Evolutionary conservation across 2,797 vertebrate species (phyloP).

Genomic region (Halcyon smyrnensis): DNA sequence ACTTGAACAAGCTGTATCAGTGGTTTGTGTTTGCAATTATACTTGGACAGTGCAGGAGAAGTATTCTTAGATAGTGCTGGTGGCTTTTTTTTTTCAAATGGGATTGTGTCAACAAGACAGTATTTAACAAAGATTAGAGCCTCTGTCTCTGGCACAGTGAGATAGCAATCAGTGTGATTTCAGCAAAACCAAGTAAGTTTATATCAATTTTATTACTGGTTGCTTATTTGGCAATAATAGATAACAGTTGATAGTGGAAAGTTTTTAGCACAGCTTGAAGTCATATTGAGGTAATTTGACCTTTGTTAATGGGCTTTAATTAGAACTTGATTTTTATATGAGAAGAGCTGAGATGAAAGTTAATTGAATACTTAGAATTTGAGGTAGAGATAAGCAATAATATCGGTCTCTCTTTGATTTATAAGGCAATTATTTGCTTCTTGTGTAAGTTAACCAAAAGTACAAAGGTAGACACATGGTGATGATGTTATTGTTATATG

Average conservation of each 20-base stretch:
- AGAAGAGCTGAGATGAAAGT: not conserved
- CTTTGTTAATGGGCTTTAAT: slow-evolving; percentile 32
- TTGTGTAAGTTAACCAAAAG: not conserved
- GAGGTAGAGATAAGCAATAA: not conserved
- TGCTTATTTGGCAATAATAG: not conserved
- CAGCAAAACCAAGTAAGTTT: not conserved
- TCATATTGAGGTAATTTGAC: not conserved
- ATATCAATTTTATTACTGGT: not conserved
- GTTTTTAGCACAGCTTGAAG: not conserved
- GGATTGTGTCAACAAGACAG: not conserved
- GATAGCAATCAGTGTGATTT: slow-evolving; percentile 6
- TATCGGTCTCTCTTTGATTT: not conserved
- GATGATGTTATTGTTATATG: not conserved
- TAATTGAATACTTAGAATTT: not conserved
- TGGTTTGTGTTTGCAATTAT: not conserved
- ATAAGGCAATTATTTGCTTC: not conserved
- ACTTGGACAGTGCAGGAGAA: not conserved
- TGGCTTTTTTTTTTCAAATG: not conserved
- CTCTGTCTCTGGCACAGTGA: not conserved
- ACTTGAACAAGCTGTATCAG: not conserved
- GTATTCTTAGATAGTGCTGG: not conserved
- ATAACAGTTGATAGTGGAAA: not conserved
- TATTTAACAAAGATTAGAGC: slow-evolving; percentile 38
- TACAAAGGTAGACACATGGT: not conserved
- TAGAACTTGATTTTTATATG: not conserved